Evolutionary conservation across 2,888 invertebrate genomes (phyloP).

Genomic region (Archaeoteleia sp.): DNA sequence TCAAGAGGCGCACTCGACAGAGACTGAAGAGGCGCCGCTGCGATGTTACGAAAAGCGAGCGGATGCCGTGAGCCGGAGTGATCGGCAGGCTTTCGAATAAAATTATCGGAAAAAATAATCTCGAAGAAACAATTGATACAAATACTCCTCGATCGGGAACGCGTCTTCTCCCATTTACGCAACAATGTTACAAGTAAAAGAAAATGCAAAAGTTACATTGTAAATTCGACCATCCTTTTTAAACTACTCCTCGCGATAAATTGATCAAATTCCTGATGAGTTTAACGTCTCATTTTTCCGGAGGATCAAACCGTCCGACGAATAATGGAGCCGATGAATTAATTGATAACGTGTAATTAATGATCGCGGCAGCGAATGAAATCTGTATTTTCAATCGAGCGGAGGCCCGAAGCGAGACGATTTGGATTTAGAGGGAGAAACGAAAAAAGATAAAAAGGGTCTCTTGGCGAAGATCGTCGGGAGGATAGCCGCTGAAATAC

Average conservation of each 20-base stretch:
- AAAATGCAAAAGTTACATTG: too few species aligned
- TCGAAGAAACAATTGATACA: too few species aligned
- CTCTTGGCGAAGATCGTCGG: conserved; percentile 24
- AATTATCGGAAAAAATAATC: not conserved
- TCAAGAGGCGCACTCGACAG: conserved; percentile 50
- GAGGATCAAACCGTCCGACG: not conserved
- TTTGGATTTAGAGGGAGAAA: conserved; percentile 26
- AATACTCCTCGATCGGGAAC: too few species aligned
- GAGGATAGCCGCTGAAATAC: conserved; percentile 48
- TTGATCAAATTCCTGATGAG: too few species aligned
- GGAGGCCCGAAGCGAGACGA: conserved; percentile 11
- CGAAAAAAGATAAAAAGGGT: conserved; percentile 6
- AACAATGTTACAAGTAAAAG: too few species aligned
- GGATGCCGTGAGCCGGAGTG: conserved; percentile 7
- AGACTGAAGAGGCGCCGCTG: conserved; percentile 41
- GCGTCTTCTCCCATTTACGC: too few species aligned
- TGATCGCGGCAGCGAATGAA: conserved; percentile 29
- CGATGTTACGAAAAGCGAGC: conserved; percentile 43
- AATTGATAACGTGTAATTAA: conserved; percentile 48
- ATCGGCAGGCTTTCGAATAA: conserved; percentile 1
- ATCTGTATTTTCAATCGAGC: conserved; percentile 43
- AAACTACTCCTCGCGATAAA: too few species aligned
- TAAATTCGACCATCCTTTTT: too few species aligned
- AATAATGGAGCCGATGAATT: conserved; percentile 7
- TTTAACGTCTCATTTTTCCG: too few species aligned